Conservation (phyloP, 30 jellyfish, hydroid and myxozoan species). For the Turritopsis rubra region DNA sequence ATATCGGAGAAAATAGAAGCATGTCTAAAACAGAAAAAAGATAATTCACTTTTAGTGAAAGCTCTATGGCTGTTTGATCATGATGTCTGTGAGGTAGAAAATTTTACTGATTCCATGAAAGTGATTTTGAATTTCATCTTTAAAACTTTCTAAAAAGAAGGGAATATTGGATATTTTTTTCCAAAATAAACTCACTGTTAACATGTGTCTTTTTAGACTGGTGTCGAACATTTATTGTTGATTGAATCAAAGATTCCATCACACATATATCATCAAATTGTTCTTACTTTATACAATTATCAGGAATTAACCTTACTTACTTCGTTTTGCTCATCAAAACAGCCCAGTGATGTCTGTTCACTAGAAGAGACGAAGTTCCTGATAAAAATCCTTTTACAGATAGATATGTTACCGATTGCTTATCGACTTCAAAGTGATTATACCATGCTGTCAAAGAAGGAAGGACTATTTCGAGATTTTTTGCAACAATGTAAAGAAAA, state of each 20-base stretch:
- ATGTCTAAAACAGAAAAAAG: slow-evolving; percentile 8
- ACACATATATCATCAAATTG: neutral
- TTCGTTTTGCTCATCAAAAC: slow-evolving; percentile 25
- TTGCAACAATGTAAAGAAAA: slow-evolving; percentile 16
- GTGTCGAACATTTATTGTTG: slow-evolving; percentile 19
- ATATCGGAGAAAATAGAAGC: slow-evolving; percentile 23
- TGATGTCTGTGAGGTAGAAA: slow-evolving; percentile 4
- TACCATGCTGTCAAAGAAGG: slow-evolving; percentile 6
- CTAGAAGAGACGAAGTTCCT: slow-evolving; percentile 9
- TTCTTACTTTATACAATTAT: slow-evolving; percentile 4
- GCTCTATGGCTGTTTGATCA: slow-evolving; percentile 32
- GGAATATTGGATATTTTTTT: neutral
- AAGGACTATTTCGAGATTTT: neutral
- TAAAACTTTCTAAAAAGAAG: neutral
- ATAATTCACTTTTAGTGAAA: slow-evolving; percentile 5
- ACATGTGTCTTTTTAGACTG: slow-evolving; percentile 4
- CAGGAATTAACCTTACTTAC: slow-evolving; percentile 12
- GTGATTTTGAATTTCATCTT: neutral
- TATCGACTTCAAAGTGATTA: slow-evolving; percentile 2
- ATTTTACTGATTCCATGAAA: neutral
- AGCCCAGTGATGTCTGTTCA: slow-evolving; percentile 18
- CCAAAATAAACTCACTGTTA: neutral
- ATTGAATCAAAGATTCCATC: slow-evolving; percentile 15
- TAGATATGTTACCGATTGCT: slow-evolving; percentile 25
- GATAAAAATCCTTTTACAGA: slow-evolving; percentile 7